These are phyloP conservation scores for Oncorhynchus keta DNA, from an alignment of 2,113 vertebrate genomes.

Conservation along the genomic window DNA sequence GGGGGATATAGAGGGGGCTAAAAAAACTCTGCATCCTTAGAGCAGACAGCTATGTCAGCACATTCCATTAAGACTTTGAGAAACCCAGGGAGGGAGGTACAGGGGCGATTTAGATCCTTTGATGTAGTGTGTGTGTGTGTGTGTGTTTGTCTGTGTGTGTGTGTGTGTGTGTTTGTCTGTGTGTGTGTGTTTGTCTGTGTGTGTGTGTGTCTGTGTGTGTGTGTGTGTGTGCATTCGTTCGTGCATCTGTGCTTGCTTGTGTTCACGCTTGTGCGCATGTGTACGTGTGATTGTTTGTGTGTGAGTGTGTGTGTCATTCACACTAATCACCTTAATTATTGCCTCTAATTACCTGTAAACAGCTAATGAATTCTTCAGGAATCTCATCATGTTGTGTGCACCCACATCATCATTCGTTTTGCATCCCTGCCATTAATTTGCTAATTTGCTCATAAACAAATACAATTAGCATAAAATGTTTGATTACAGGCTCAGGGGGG, in stretches of 20 bases:
- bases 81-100: constrained; percentile 15
- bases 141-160: not conserved
- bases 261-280: not conserved
- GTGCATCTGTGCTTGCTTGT: no score
- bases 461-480: constrained; percentile 99
- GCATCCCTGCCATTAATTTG: constrained; percentile 97
- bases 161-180: not conserved
- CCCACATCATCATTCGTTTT: constrained; percentile 97
- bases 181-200: not conserved
- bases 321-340: constrained; percentile 99
- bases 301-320: constrained; percentile 57
- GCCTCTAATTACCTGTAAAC: constrained; percentile 98
- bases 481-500: constrained; percentile 84
- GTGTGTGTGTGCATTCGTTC: not conserved
- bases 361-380: constrained; percentile 99
- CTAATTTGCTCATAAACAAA: constrained; percentile 99
- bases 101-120: not conserved
- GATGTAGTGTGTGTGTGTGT: not conserved
- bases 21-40: constrained; percentile 55
- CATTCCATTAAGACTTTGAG: constrained; percentile 75
- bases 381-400: constrained; percentile 97
- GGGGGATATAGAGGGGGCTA: constrained; percentile 32
- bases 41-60: constrained; percentile 81
- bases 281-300: constrained; percentile 47
- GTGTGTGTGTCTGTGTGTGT: not conserved